Evolutionary conservation across 2,113 vertebrate genomes (phyloP), one percentile per base, ranked within the genome.

Genomic region (Ceyx margarethae): DNA sequence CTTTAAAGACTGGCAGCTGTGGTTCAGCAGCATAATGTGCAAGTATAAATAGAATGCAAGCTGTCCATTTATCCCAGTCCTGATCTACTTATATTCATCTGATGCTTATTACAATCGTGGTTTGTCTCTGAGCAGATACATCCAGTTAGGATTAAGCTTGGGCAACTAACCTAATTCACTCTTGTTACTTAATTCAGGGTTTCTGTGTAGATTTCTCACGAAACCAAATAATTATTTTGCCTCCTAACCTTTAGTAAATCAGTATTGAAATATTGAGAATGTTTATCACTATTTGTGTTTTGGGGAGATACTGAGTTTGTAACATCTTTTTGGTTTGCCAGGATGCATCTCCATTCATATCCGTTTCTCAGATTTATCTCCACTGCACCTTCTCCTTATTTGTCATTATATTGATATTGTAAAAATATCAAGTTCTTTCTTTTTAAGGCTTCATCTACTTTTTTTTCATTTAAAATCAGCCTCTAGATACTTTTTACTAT

Each of bases 1-100:
- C 45, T 81, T 81, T 57, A 53, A 77, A 79, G 64, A 56, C 51
- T 76, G 64, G 33, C 84, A 91, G 66, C 69, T 33, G 33, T 79
- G 74, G 33, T 62, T 86, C 74, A 79, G 77, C 73, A 86, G 50
- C 77, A 73, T 86, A 81, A 90, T 88, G 42, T 95, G 60, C 40
- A 64, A 92, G 68, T 87, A 94, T 94, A 96, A 96, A 96, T 94
- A 94, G 92, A 95, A 93, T 56, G 50, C 84, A 96, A 92, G 72
- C 86, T 93, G 92, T 92, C 81, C 60, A 45, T 91, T 96, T 93
- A 80, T 89, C 94, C 92, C 81, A 82, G 86, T 76, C 56, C 78
- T 92, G 78, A 93, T 94, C 81, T 81, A 51, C 92, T 94, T 93
- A 91, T 69, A 92, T 74, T 92, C 84, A 92, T 87, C 74, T 87